Evolutionary conservation across 2,888 invertebrate genomes (phyloP).

Genomic region (Biston betularia): DNA sequence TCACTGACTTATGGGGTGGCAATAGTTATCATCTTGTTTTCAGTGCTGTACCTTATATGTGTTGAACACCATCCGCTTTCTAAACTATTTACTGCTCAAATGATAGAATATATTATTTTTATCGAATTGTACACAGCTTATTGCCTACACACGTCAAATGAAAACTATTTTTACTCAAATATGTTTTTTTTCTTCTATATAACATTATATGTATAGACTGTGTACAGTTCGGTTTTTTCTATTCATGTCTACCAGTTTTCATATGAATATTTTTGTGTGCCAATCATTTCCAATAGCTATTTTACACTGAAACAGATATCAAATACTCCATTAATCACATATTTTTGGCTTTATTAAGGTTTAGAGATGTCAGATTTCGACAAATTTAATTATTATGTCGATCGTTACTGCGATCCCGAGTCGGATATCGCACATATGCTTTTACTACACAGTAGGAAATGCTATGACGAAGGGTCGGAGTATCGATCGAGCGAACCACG

Average conservation of each 20-base stretch:
- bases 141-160: background rate
- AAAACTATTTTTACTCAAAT: background rate
- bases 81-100: constrained; percentile 69
- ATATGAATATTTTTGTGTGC: constrained; percentile 68
- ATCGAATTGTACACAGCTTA: constrained; percentile 72
- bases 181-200: background rate
- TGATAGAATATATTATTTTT: constrained; percentile 60
- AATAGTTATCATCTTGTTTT: constrained; percentile 69
- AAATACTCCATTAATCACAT: constrained; percentile 21
- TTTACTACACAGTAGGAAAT: background rate
- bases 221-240: constrained; percentile 71
- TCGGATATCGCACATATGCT: constrained; percentile 22
- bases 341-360: constrained; percentile 16
- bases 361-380: background rate
- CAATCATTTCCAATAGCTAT: constrained; percentile 56
- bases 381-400: background rate
- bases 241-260: constrained; percentile 63
- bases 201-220: background rate
- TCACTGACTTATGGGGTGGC: constrained; percentile 64
- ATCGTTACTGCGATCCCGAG: constrained; percentile 7
- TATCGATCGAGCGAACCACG: background rate
- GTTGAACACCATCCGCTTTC: constrained; percentile 86
- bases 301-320: constrained; percentile 45
- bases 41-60: constrained; percentile 76
- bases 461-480: constrained; percentile 2